These are phyloP conservation scores for Heliconius cydno DNA, from an alignment of 2,888 invertebrate species.

Conservation along the genomic window DNA sequence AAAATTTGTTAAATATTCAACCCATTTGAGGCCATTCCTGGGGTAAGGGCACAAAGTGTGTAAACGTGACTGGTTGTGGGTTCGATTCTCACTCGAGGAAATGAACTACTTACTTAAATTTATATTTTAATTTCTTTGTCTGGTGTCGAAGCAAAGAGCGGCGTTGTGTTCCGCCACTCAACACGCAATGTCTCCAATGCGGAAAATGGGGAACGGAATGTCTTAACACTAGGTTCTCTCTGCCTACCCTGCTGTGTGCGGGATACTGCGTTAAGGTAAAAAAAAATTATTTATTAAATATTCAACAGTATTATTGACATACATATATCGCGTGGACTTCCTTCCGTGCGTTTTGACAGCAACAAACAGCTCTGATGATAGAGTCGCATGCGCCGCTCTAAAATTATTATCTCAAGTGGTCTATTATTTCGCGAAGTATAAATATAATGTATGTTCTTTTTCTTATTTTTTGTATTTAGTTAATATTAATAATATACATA, in stretches of 20 bases:
- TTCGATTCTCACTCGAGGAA: too few relatives aligned
- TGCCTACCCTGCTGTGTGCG: not conserved
- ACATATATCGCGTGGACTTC: conserved; percentile 65
- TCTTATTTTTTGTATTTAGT: not conserved
- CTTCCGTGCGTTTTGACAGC: conserved; percentile 62
- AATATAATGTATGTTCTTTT: conserved; percentile 62
- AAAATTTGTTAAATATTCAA: too few relatives aligned
- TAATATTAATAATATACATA: not conserved
- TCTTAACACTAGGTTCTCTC: not conserved
- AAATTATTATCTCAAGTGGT: conserved; percentile 68
- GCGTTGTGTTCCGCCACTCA: too few relatives aligned
- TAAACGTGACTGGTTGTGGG: too few relatives aligned
- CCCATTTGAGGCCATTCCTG: too few relatives aligned
- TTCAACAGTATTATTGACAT: conserved; percentile 65
- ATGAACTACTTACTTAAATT: too few relatives aligned
- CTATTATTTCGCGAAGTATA: conserved; percentile 67
- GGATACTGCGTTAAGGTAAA: not conserved
- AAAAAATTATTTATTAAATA: not conserved
- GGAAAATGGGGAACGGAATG: not conserved
- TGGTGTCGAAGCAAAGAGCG: too few relatives aligned
- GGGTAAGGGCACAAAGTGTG: too few relatives aligned
- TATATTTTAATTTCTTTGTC: too few relatives aligned
- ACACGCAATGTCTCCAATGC: too few relatives aligned
- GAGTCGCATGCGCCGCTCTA: conserved; percentile 69
- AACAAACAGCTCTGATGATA: conserved; percentile 60